Evolutionary conservation across 1,140 invertebrate species (phyloP), one percentile per base, ranked within the genome.

Genomic region (Pogonomyrmex barbatus): DNA sequence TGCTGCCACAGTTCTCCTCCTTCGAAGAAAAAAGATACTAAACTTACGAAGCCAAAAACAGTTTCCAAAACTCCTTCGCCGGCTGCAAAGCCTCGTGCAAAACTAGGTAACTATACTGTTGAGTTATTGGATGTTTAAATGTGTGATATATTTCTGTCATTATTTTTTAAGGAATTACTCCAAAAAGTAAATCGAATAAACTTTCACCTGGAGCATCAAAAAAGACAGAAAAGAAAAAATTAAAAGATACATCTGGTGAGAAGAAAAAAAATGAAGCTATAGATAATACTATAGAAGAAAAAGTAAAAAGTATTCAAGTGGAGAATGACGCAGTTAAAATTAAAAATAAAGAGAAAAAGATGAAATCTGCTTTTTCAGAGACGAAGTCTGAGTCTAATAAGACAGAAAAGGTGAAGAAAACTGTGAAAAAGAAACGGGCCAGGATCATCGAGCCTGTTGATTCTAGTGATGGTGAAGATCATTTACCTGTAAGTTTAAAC

Each of bases 391-490:
- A n/a, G 5, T 62, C 65, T 2, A 52, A 86, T 50, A 14, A 87
- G 39, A 9, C 17, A 14, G 12, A n/a, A 12, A 56, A 12, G 33
- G 65, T 45, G 24, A 71, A 36, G 9, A 76, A 77, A 2, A 12
- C n/a, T 33, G 68, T 63, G 36, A 60, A 65, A 2, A 87, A 83
- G 71, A 91, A 89, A 5, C 67, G 78, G 70, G 68, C 62, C 67
- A 91, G 82, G 30, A 91, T 93, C 89, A 91, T 93, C 17, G 81
- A 91, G 60, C 85, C 65, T 56, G 33, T 70, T 24, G 68, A 89
- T 78, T 93, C 93, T 0, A 94, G 91, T 78, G 93, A 94, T n/a
- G 93, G 94, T 42, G 93, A 93, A 65, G 88, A 39, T 52, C 89
- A 91, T 67, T 70, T 93, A 56, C 77, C 88, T 50, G 92, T 93